A percentile compares a stretch with the other conserved stretches of the same genome.
These are phyloP conservation scores for Calypte anna DNA, from an alignment of 2,113 vertebrate genomes.

Conservation along the genomic window DNA sequence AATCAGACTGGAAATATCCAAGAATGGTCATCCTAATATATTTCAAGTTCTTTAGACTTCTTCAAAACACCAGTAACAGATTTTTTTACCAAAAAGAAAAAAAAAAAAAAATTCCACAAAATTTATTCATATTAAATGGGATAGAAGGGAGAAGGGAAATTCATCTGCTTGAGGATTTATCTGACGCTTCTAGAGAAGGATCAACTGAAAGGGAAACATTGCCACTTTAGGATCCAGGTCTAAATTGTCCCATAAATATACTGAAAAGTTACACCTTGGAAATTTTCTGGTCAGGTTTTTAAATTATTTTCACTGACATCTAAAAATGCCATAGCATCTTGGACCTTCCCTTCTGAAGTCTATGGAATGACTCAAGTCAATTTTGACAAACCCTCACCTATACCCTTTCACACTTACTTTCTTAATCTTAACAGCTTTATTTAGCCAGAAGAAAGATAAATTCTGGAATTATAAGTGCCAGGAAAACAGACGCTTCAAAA, in stretches of 20 bases:
- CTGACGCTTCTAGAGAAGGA: background rate
- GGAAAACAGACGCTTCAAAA: constrained; percentile 5
- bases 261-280: background rate
- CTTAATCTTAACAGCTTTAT: background rate
- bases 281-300: background rate
- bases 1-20: background rate
- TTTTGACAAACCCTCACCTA: constrained; percentile 1
- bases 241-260: background rate
- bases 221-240: background rate
- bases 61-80: background rate
- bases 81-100: background rate
- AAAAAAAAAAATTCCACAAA: background rate
- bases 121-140: background rate
- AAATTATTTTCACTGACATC: background rate
- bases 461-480: background rate
- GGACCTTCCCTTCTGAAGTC: background rate
- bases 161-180: background rate
- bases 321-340: constrained; percentile 14
- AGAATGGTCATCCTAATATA: background rate
- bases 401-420: background rate
- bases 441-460: constrained; percentile 34
- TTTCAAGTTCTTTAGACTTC: background rate
- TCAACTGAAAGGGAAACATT: background rate
- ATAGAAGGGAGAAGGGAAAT: background rate
- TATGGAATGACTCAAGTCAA: background rate